Evolutionary conservation across 2,888 invertebrate species (phyloP).

Genomic region (Axea sp.): DNA sequence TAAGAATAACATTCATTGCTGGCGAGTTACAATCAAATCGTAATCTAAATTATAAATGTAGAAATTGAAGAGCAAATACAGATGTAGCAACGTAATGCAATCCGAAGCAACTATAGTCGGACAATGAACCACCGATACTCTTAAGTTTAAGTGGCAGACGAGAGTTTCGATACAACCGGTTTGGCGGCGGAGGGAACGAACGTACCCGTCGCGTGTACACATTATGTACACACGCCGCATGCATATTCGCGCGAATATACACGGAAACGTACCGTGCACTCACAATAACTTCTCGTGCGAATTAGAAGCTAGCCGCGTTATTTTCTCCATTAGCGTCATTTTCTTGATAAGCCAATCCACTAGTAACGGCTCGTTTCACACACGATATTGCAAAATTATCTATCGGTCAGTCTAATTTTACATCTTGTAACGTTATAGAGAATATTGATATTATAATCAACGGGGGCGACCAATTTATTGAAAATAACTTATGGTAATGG

Average conservation of each 20-base stretch:
- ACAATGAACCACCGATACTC: slow-evolving; percentile 62
- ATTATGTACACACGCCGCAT: slow-evolving; percentile 20
- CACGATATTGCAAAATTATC: slow-evolving; percentile 32
- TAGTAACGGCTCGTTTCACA: slow-evolving; percentile 39
- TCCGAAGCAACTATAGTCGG: slow-evolving; percentile 47
- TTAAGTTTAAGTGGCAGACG: slow-evolving; percentile 51
- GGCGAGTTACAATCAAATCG: slow-evolving; percentile 13
- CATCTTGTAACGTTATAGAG: slow-evolving; percentile 18
- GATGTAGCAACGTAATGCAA: slow-evolving; percentile 36
- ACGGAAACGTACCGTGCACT: slow-evolving; percentile 25
- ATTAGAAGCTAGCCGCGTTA: slow-evolving; percentile 48
- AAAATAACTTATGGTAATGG: slow-evolving; percentile 26
- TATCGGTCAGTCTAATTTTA: slow-evolving; percentile 21
- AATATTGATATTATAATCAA: slow-evolving; percentile 53
- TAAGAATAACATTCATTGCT: too few relatives aligned
- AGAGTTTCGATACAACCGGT: slow-evolving; percentile 68
- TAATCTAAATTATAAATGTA: slow-evolving; percentile 13
- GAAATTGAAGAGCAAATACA: slow-evolving; percentile 24
- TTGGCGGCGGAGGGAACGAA: slow-evolving; percentile 40
- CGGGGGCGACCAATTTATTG: slow-evolving; percentile 25
- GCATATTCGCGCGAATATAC: slow-evolving; percentile 36
- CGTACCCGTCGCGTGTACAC: slow-evolving; percentile 23
- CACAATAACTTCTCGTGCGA: slow-evolving; percentile 35
- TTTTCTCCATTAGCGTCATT: slow-evolving; percentile 50
- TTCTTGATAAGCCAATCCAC: slow-evolving; percentile 39